Evolutionary conservation across 2,888 invertebrate genomes (phyloP).

Genomic region (Calliopum simillimum): DNA sequence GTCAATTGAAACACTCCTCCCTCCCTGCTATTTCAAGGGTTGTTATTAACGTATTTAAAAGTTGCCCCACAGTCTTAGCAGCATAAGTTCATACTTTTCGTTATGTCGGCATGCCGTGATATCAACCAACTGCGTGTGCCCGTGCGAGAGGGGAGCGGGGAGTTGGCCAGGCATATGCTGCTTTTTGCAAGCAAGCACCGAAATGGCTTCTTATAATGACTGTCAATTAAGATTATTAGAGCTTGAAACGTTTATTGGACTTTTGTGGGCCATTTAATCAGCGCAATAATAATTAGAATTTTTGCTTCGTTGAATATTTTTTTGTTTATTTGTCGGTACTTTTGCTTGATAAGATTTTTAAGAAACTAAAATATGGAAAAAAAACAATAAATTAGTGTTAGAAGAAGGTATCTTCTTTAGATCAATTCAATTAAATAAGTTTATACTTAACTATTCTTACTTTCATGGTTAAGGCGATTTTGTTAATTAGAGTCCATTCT

Average conservation of each 20-base stretch:
- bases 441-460: no score
- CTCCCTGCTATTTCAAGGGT: not conserved
- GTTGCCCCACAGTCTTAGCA: no score
- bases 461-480: no score
- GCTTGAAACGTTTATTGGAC: slow-evolving; percentile 61
- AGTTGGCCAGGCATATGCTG: slow-evolving; percentile 28
- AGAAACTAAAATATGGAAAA: not conserved
- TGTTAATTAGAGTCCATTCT: no score
- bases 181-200: not conserved
- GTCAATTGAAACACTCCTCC: not conserved
- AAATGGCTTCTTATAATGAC: slow-evolving; percentile 49
- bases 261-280: slow-evolving; percentile 61
- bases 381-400: no score
- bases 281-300: slow-evolving; percentile 57
- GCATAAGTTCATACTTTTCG: no score
- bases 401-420: no score
- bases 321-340: not conserved
- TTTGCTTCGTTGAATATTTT: slow-evolving; percentile 45
- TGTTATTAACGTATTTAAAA: not conserved
- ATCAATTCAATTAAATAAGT: no score
- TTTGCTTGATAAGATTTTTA: not conserved
- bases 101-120: no score
- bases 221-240: slow-evolving; percentile 66
- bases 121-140: no score
- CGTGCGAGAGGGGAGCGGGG: no score